Conservation (phyloP, 2,113 vertebrate species). For the Peromyscus polionotus region DNA sequence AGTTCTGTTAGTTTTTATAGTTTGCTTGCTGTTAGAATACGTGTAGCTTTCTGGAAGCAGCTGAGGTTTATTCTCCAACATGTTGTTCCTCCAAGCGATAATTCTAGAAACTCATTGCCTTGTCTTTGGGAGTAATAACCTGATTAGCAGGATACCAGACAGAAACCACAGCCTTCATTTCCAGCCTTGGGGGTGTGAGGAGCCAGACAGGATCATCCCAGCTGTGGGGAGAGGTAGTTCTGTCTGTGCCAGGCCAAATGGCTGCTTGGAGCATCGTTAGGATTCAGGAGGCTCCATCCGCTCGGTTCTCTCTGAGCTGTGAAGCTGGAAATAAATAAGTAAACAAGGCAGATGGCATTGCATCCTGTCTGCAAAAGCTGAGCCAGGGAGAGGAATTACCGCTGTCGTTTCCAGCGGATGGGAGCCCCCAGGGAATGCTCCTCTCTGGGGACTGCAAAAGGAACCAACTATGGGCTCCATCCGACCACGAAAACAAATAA, state of each 20-base stretch:
- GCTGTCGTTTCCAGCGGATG: background rate
- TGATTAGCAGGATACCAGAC: slow-evolving; percentile 19
- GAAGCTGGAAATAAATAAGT: background rate
- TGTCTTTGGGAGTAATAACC: slow-evolving; percentile 44
- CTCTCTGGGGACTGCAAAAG: background rate
- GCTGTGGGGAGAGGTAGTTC: background rate
- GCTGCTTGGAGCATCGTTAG: background rate
- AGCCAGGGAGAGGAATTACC: background rate
- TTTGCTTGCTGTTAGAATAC: background rate
- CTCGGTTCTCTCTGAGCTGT: background rate
- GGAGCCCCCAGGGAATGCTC: background rate
- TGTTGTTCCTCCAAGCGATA: background rate
- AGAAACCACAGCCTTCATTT: slow-evolving; percentile 57
- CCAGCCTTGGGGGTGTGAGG: background rate
- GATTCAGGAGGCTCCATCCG: background rate
- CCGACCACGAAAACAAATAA: background rate
- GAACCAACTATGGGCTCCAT: background rate
- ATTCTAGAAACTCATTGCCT: slow-evolving; percentile 25
- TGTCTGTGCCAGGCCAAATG: background rate
- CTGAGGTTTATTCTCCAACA: background rate
- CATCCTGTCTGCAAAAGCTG: background rate
- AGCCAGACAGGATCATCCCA: background rate
- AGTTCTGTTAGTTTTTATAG: background rate
- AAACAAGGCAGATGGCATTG: background rate
- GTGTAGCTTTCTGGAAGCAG: slow-evolving; percentile 9